phyloP scores from a whole-genome alignment of 2,797 vertebrate species.

The Diplodus puntazzo region DNA sequence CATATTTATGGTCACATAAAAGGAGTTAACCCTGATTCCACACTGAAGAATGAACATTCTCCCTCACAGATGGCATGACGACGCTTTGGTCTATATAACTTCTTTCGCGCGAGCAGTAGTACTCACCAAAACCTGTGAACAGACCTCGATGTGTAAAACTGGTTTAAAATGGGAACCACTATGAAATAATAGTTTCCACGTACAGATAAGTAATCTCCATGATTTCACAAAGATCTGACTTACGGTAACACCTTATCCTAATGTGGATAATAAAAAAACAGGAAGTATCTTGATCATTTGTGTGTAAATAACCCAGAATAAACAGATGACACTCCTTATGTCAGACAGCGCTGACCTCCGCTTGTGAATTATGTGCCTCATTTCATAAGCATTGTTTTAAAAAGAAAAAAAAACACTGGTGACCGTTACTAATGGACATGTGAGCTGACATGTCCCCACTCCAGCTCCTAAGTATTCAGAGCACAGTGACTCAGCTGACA shows the following conservation, averaged over 20 bases:
- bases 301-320: constrained; percentile 29
- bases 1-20: too few relatives aligned
- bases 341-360: neutral
- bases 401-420: constrained; percentile 1
- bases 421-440: constrained; percentile 38
- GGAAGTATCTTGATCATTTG: neutral
- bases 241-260: neutral
- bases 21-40: too few relatives aligned
- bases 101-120: too few relatives aligned
- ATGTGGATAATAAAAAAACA: neutral
- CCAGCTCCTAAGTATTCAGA: constrained; percentile 69
- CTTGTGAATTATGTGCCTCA: constrained; percentile 6
- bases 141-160: too few relatives aligned
- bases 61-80: too few relatives aligned
- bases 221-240: neutral
- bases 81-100: too few relatives aligned
- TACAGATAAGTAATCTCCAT: neutral
- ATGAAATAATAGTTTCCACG: neutral
- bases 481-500: constrained; percentile 63
- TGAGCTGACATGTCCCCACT: constrained; percentile 49
- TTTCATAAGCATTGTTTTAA: constrained; percentile 7
- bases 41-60: too few relatives aligned
- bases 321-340: neutral
- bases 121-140: too few relatives aligned
- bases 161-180: neutral